phyloP scores from a whole-genome alignment of 2,113 vertebrate species.

The Sigmodon hispidus region DNA sequence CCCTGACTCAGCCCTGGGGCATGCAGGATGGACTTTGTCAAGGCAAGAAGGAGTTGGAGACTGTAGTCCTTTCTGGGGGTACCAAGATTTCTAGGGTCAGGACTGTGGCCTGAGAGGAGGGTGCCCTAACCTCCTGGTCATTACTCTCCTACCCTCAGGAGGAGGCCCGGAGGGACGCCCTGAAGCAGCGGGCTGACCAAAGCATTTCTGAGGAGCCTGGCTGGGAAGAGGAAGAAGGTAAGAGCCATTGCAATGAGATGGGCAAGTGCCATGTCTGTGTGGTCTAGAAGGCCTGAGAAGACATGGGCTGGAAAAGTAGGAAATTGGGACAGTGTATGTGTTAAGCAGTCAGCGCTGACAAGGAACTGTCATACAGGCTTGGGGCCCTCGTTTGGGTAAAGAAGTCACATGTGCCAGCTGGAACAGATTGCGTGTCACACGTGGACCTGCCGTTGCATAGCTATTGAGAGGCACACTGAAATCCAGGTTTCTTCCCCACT shows the following conservation, averaged over 20 bases:
- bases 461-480: not conserved
- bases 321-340: not conserved
- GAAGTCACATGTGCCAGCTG: not conserved
- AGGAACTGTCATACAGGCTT: not conserved
- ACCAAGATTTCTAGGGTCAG: not conserved
- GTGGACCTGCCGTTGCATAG: not conserved
- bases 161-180: conserved; percentile 93
- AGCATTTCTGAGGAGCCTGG: conserved; percentile 91
- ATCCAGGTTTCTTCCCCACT: not conserved
- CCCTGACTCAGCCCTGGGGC: not conserved
- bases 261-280: not conserved
- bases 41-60: not conserved
- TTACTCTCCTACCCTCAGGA: conserved; percentile 86
- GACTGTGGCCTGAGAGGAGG: not conserved
- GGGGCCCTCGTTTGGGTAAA: not conserved
- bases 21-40: not conserved
- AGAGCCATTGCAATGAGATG: conserved; percentile 25
- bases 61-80: not conserved
- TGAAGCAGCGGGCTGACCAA: conserved; percentile 96
- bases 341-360: not conserved
- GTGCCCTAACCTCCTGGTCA: not conserved
- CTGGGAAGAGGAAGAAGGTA: conserved; percentile 96
- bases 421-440: not conserved
- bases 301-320: not conserved
- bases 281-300: not conserved